These are phyloP conservation scores for Caenorhabditis becei DNA, from an alignment of 2,888 invertebrate species.

Conservation along the genomic window DNA sequence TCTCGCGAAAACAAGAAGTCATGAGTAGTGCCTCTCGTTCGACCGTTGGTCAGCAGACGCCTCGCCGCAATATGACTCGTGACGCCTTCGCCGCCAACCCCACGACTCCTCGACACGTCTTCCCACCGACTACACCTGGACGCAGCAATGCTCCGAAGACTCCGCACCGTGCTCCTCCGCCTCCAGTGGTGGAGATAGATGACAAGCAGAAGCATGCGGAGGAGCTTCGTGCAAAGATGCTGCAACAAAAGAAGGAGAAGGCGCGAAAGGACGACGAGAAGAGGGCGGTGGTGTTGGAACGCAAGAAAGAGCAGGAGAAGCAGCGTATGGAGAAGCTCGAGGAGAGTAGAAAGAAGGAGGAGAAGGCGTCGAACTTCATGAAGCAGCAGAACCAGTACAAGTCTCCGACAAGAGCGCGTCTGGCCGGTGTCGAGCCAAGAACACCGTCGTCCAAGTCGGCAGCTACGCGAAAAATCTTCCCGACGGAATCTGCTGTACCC, in stretches of 20 bases:
- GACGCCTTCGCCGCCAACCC: conserved; percentile 13
- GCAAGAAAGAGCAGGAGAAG: conserved; percentile 39
- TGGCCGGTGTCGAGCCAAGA: neutral
- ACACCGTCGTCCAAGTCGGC: conserved; percentile 17
- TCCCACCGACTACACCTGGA: conserved; percentile 19
- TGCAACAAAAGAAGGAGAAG: conserved; percentile 37
- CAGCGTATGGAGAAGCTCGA: conserved; percentile 26
- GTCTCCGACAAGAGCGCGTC: conserved; percentile 20
- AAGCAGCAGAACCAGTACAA: conserved; percentile 7
- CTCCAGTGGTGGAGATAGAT: neutral
- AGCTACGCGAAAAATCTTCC: conserved; percentile 19
- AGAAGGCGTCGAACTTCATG: conserved; percentile 19
- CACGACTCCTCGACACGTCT: conserved; percentile 36
- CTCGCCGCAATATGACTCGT: conserved; percentile 19
- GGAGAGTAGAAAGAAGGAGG: conserved; percentile 31
- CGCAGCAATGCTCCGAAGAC: conserved; percentile 18
- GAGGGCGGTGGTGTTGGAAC: conserved; percentile 19
- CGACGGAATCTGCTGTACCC: neutral
- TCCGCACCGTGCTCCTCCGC: conserved; percentile 5
- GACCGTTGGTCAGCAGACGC: conserved; percentile 11
- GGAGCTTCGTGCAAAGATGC: conserved; percentile 9
- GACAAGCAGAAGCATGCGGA: conserved; percentile 42
- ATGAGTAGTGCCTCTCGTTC: neutral
- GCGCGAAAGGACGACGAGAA: conserved; percentile 28
- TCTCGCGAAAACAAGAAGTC: conserved; percentile 10